phyloP scores from a whole-genome alignment of 2,797 vertebrate genomes.

The Rhinogobio ventralis region DNA sequence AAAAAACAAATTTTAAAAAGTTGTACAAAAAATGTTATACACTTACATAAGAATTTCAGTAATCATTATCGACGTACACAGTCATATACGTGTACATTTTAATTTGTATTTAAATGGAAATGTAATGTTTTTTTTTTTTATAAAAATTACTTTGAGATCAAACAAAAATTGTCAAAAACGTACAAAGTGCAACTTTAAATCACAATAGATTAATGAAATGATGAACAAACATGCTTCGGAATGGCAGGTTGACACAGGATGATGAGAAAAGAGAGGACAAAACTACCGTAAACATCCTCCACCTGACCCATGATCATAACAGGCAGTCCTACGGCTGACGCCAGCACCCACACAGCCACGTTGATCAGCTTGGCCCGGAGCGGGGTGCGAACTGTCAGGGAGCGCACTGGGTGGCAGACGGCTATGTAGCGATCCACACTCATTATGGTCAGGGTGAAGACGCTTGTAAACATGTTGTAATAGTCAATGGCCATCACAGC shows the following conservation, averaged over 20 bases:
- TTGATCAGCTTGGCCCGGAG: conserved; percentile 87
- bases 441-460: conserved; percentile 88
- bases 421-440: conserved; percentile 88
- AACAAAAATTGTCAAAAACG: too few relatives aligned
- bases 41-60: background rate
- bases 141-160: background rate
- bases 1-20: background rate
- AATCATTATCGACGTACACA: background rate
- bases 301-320: conserved; percentile 87
- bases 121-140: background rate
- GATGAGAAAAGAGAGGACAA: conserved; percentile 7
- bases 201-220: background rate
- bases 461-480: conserved; percentile 92
- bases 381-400: conserved; percentile 85
- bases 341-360: conserved; percentile 85
- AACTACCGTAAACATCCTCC: conserved; percentile 75
- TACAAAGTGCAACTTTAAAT: background rate
- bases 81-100: background rate
- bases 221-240: conserved; percentile 24
- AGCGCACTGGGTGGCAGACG: conserved; percentile 87
- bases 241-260: conserved; percentile 19
- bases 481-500: conserved; percentile 86
- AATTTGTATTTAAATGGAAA: background rate
- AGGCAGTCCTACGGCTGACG: conserved; percentile 83
- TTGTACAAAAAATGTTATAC: background rate